Conservation (phyloP, 1,140 invertebrate genomes). For the Drosophila gunungcola region DNA sequence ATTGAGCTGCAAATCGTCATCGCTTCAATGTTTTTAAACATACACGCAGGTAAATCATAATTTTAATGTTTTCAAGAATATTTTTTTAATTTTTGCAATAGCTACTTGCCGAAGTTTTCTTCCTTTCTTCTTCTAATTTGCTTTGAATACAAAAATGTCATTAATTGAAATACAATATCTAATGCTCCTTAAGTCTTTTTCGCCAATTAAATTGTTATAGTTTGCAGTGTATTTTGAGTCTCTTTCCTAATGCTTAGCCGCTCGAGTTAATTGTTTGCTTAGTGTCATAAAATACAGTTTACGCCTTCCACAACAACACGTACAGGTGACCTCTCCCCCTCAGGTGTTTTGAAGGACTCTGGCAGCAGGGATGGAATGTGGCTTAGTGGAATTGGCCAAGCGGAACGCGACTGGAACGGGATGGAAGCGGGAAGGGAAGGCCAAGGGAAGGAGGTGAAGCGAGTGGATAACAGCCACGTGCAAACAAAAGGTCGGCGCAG, state of each 20-base stretch:
- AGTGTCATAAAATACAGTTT: constrained; percentile 80
- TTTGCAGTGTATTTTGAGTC: constrained; percentile 5
- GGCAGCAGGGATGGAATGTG: constrained; percentile 43
- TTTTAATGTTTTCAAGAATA: too few relatives aligned
- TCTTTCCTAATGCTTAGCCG: constrained; percentile 14
- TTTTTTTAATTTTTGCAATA: too few relatives aligned
- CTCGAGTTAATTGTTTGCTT: constrained; percentile 74
- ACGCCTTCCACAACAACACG: constrained; percentile 73
- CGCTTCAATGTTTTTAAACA: too few relatives aligned
- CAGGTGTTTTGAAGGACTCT: constrained; percentile 11
- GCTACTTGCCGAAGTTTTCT: too few relatives aligned
- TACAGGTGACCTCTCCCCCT: constrained; percentile 15
- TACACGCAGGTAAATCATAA: too few relatives aligned
- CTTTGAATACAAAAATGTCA: too few relatives aligned
- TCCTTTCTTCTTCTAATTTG: too few relatives aligned
- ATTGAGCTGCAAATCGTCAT: too few relatives aligned
- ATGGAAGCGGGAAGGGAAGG: background rate
- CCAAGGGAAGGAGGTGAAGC: background rate
- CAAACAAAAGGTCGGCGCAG: constrained; percentile 72
- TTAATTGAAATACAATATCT: too few relatives aligned
- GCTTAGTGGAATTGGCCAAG: constrained; percentile 26
- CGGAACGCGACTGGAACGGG: constrained; percentile 16
- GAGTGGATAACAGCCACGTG: constrained; percentile 49
- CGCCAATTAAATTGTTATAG: too few relatives aligned
- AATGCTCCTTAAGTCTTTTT: too few relatives aligned